phyloP scores from a whole-genome alignment of 2,797 vertebrate genomes.

The Bradypus variegatus region DNA sequence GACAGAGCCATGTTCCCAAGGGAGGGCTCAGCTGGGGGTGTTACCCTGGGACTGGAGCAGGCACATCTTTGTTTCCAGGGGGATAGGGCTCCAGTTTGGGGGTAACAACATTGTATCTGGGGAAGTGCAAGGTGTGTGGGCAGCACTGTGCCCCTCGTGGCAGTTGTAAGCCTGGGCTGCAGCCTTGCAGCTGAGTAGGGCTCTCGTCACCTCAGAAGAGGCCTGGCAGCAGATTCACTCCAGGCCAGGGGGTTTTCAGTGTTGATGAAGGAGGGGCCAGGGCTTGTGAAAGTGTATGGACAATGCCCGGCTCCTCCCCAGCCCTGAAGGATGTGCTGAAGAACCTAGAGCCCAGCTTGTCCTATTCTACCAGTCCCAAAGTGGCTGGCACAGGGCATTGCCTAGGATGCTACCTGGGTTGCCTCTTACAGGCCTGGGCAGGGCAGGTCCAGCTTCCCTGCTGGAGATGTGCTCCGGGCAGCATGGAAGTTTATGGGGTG shows the following conservation, averaged over 20 bases:
- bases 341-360: not conserved
- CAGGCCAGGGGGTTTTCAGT: not conserved
- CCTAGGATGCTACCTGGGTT: not conserved
- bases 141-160: not conserved
- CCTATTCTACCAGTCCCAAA: not conserved
- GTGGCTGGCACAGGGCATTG: not conserved
- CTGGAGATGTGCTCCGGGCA: not conserved
- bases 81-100: rapidly evolving
- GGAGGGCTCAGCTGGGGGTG: not conserved
- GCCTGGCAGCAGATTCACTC: not conserved
- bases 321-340: not conserved
- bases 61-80: not conserved
- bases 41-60: not conserved
- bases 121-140: not conserved
- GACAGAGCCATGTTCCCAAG: not conserved
- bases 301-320: not conserved
- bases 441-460: not conserved
- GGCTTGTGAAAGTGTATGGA: not conserved
- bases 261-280: not conserved
- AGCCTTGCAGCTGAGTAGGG: not conserved
- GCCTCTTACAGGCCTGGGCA: not conserved
- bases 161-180: too few species aligned
- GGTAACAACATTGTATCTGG: not conserved
- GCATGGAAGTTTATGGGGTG: not conserved
- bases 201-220: not conserved